phyloP scores from a whole-genome alignment of 2,797 vertebrate genomes.

The Sebastes cheni region DNA sequence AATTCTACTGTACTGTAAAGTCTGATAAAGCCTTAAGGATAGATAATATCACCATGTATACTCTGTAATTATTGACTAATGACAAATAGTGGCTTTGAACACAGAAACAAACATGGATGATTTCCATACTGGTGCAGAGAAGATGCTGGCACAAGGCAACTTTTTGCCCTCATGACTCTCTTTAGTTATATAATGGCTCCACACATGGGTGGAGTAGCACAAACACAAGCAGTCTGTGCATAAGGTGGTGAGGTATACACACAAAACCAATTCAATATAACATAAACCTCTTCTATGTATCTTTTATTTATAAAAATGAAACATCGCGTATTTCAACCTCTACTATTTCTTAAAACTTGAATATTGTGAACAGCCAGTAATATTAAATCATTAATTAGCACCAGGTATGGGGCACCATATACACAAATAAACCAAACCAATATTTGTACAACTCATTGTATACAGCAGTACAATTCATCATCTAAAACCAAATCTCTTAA shows the following conservation, averaged over 20 bases:
- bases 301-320: neutral
- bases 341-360: neutral
- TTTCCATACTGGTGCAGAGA: neutral
- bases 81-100: neutral
- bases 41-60: neutral
- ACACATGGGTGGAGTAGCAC: neutral
- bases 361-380: neutral
- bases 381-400: neutral
- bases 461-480: neutral
- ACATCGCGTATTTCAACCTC: fast-evolving
- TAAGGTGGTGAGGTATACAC: neutral
- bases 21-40: neutral
- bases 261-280: neutral
- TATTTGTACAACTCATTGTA: too few relatives aligned
- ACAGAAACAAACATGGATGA: neutral
- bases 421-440: neutral
- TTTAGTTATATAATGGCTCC: neutral
- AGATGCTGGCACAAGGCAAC: neutral
- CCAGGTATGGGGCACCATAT: neutral
- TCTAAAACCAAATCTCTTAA: neutral
- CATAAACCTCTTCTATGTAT: neutral
- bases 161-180: neutral
- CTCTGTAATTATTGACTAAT: too few relatives aligned
- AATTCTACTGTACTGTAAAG: neutral
- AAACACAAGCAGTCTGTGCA: neutral